Evolutionary conservation across 2,888 invertebrate genomes (phyloP).

Genomic region (Cheiracanthium punctorium): DNA sequence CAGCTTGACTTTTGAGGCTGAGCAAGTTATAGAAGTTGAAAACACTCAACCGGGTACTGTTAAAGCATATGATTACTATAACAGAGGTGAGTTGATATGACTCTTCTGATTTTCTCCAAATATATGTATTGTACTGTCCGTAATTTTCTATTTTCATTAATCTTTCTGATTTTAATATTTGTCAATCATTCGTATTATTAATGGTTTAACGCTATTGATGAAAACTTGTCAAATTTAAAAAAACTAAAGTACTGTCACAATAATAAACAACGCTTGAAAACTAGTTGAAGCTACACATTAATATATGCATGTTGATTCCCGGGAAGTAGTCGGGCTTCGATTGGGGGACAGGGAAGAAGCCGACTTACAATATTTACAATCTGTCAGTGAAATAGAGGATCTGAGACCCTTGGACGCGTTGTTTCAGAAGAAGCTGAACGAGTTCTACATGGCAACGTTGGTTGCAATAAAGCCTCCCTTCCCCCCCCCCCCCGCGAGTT

Average conservation of each 20-base stretch:
- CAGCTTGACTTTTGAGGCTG: conserved; percentile 75
- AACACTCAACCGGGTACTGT: conserved; percentile 74
- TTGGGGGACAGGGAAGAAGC: background rate
- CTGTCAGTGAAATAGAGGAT: no score
- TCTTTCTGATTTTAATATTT: background rate
- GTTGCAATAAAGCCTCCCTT: background rate
- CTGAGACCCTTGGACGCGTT: no score
- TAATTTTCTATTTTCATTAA: background rate
- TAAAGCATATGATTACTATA: conserved; percentile 74
- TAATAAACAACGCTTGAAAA: background rate
- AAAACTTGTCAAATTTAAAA: background rate
- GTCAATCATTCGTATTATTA: no score
- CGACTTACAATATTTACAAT: no score
- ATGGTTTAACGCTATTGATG: background rate
- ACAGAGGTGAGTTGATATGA: conserved; percentile 71
- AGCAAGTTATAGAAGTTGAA: conserved; percentile 74
- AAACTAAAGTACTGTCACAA: background rate
- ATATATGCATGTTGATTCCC: background rate
- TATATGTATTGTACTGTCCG: no score
- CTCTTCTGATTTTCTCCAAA: no score
- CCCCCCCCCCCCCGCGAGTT: background rate
- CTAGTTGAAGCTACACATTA: no score
- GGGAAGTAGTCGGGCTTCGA: background rate
- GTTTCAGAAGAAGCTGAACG: no score
- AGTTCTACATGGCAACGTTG: no score